Percentiles rank a stretch among this genome's conserved stretches.
Evolutionary conservation across 2,888 invertebrate species (phyloP).

Genomic region (Drepanosiphum platanoidis): DNA sequence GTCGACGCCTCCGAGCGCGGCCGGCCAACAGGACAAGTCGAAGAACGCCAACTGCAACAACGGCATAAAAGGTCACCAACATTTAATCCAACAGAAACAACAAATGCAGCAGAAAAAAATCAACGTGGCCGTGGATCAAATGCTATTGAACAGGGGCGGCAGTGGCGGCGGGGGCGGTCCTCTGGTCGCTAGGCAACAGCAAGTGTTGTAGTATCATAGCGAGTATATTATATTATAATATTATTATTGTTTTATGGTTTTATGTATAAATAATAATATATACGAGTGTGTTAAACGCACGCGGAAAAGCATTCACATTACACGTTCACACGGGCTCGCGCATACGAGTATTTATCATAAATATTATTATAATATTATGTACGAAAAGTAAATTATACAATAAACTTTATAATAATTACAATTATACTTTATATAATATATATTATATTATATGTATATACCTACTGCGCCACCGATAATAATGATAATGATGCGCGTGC

Average conservation of each 20-base stretch:
- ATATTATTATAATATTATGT: background rate
- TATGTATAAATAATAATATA: background rate
- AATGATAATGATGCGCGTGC: background rate
- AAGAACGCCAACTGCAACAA: background rate
- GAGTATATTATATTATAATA: background rate
- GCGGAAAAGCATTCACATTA: background rate
- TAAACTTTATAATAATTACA: background rate
- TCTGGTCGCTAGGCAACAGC: conserved; percentile 39
- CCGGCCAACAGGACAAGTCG: conserved; percentile 22
- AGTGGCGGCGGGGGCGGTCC: background rate
- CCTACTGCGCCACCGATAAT: background rate
- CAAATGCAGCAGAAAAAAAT: conserved; percentile 42
- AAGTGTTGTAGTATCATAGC: conserved; percentile 29
- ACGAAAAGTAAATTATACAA: background rate
- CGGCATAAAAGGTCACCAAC: background rate
- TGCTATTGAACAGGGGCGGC: conserved; percentile 29
- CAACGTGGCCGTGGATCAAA: conserved; percentile 41
- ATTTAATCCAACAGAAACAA: conserved; percentile 26
- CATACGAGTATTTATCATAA: conserved; percentile 2
- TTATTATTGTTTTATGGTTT: background rate
- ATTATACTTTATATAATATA: background rate
- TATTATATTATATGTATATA: background rate
- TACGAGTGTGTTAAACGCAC: no score
- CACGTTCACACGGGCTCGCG: background rate
- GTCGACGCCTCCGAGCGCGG: background rate